These are phyloP conservation scores for Stichopus horrens DNA, from an alignment of 53 echinoderm and acorn worm species.

Conservation along the genomic window DNA sequence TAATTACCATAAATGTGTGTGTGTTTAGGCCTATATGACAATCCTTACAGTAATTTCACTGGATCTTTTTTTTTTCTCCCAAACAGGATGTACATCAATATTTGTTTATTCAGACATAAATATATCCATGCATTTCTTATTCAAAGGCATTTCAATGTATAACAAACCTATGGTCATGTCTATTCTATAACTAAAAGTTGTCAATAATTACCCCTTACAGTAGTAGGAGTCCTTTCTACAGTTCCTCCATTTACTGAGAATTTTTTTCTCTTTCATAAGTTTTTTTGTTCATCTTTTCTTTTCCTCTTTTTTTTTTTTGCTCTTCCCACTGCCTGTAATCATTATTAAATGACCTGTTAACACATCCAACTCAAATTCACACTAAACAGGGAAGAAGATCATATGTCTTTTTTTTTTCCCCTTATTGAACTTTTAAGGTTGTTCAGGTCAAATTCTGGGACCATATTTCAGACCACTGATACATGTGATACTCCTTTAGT, in stretches of 20 bases:
- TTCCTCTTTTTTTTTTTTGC: not conserved
- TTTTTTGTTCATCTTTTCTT: not conserved
- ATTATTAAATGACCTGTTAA: not conserved
- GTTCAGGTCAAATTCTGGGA: conserved; percentile 37
- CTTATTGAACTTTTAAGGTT: conserved; percentile 27
- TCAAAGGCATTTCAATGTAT: no score
- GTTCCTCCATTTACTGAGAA: not conserved
- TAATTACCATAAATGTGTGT: no score
- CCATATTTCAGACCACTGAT: conserved; percentile 25
- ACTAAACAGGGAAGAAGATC: not conserved
- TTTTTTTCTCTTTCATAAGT: not conserved
- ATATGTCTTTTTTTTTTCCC: not conserved
- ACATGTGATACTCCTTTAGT: not conserved
- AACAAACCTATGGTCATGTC: no score
- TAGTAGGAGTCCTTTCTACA: no score
- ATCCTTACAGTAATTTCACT: no score
- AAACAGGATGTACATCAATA: no score
- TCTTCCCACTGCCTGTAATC: not conserved
- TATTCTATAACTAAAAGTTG: no score
- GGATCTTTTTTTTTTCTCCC: no score
- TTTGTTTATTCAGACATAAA: no score
- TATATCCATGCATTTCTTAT: no score
- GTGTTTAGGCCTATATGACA: no score
- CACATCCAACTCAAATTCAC: not conserved
- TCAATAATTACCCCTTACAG: no score